Conservation (phyloP, 2,113 vertebrate species). For the Otus sunia region DNA sequence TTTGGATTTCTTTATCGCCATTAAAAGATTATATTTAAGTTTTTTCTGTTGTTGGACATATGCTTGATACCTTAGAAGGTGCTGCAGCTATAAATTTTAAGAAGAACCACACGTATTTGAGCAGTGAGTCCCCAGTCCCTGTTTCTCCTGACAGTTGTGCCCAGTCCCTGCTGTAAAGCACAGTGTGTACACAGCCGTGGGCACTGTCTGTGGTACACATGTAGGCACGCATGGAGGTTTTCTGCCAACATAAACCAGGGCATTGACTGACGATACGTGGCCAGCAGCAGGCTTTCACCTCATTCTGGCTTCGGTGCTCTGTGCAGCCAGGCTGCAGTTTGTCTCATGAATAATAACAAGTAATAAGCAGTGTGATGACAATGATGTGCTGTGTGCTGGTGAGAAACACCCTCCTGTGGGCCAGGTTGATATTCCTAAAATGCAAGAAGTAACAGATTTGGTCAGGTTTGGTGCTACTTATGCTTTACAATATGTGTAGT, state of each 20-base stretch:
- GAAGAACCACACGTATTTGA: accelerated
- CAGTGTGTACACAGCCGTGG: background rate
- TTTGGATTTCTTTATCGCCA: background rate
- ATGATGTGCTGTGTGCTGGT: accelerated
- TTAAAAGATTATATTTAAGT: slow-evolving; percentile 29
- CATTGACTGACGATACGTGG: accelerated
- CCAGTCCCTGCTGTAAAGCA: accelerated
- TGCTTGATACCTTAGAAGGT: background rate
- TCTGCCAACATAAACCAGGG: background rate
- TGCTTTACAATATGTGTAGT: accelerated
- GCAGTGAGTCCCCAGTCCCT: background rate
- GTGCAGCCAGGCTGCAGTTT: background rate
- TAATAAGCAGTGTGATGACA: accelerated
- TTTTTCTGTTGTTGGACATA: background rate
- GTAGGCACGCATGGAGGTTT: accelerated
- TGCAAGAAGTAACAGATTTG: background rate
- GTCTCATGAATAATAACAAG: no score
- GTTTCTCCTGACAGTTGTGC: background rate
- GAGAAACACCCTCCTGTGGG: slow-evolving; percentile 22
- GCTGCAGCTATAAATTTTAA: background rate
- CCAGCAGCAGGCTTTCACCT: background rate
- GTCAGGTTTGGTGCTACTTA: background rate
- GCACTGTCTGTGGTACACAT: accelerated
- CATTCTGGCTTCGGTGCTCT: background rate
- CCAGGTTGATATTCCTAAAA: background rate